A percentile compares a stretch with the other conserved stretches of the same genome.
Conservation (phyloP, 2,888 invertebrate species). For the Keiferia lycopersicella region DNA sequence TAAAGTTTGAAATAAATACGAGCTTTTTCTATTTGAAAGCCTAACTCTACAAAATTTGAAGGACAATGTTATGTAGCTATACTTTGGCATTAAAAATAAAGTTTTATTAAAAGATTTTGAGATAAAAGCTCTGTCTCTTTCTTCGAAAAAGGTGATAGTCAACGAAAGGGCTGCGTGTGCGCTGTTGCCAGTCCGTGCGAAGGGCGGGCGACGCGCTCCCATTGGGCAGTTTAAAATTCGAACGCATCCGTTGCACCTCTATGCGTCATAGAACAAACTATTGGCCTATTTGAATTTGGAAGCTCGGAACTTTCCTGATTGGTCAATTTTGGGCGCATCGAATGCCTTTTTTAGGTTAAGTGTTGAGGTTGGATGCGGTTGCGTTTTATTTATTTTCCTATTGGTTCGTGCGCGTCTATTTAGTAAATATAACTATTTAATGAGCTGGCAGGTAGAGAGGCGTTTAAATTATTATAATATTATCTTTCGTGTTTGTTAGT, state of each 20-base stretch:
- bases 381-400: constrained; percentile 1
- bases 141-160: constrained; percentile 10
- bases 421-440: constrained; percentile 1
- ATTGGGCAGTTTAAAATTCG: constrained; percentile 41
- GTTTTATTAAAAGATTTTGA: background rate
- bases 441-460: constrained; percentile 3
- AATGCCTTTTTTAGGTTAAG: constrained; percentile 5
- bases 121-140: background rate
- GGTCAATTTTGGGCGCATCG: constrained; percentile 32
- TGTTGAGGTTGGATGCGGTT: constrained; percentile 6
- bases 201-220: constrained; percentile 43
- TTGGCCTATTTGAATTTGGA: constrained; percentile 49
- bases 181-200: constrained; percentile 37
- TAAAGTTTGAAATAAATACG: no score
- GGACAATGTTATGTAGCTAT: no score
- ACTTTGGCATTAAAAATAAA: no score
- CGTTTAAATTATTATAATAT: background rate
- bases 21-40: no score
- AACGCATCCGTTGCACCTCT: constrained; percentile 45
- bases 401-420: constrained; percentile 1
- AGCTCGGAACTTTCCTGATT: constrained; percentile 35
- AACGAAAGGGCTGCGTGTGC: constrained; percentile 31
- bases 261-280: constrained; percentile 48
- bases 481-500: background rate
- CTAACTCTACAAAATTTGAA: no score